phyloP scores from a whole-genome alignment of 30 jellyfish, hydroid and myxozoan species.

The Morbakka virulenta region DNA sequence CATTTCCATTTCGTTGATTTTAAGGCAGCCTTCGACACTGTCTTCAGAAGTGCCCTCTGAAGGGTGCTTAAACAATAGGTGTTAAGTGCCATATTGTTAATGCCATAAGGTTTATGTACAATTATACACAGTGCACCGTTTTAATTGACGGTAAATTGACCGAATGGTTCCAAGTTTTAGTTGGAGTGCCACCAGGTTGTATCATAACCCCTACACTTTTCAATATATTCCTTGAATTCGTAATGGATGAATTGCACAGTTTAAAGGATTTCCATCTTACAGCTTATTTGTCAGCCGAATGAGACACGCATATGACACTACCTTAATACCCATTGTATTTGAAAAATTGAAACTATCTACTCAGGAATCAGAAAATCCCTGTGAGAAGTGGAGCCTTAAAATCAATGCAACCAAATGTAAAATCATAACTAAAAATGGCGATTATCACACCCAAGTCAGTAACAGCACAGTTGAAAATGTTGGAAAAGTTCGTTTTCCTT shows the following conservation, averaged over 20 bases:
- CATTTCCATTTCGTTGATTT: conserved; percentile 47
- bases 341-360: conserved; percentile 19
- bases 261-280: background rate
- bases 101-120: conserved; percentile 6
- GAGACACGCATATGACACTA: conserved; percentile 58
- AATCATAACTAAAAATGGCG: conserved; percentile 10
- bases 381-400: conserved; percentile 45
- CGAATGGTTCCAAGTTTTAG: conserved; percentile 48
- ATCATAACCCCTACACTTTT: conserved; percentile 40
- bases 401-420: conserved; percentile 44
- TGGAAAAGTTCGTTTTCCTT: conserved; percentile 37
- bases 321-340: conserved; percentile 24
- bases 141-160: conserved; percentile 38
- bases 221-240: conserved; percentile 46
- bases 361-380: conserved; percentile 8
- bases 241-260: conserved; percentile 33
- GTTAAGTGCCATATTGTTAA: conserved; percentile 13
- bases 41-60: conserved; percentile 46
- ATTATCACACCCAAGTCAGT: background rate
- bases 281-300: background rate
- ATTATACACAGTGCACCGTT: conserved; percentile 44
- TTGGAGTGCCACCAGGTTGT: conserved; percentile 67
- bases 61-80: conserved; percentile 21
- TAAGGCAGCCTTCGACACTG: conserved; percentile 40
- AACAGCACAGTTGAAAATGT: conserved; percentile 29